Evolutionary conservation across 1,140 invertebrate genomes (phyloP), one percentile per base, ranked within the genome.

Genomic region (Proales similis): DNA sequence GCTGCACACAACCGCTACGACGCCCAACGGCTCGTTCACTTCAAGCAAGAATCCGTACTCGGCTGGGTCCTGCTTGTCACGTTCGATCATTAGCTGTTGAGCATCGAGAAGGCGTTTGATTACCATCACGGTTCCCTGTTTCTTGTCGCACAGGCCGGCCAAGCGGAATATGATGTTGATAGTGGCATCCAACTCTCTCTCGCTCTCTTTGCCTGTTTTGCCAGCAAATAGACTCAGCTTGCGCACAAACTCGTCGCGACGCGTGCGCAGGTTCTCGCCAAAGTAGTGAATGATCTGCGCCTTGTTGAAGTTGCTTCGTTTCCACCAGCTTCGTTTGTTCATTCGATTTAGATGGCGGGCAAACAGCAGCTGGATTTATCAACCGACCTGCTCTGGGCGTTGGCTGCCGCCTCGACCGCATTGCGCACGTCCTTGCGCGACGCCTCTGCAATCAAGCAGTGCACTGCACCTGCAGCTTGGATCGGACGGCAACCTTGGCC

Each of bases 211-310:
- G 20, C 67, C 24, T 7, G 46, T 63, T 33, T 67, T 36, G 2
- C 71, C 72, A 9, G 72, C 76, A 65, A 76, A 67, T 14, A 63
- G 29, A 19, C 49, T 45, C 14, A 79, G 63, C 19, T 70, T 66
- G 11, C 61, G 32, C 9, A 69, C 69, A 63, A 78, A 71, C 51
- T 78, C 72, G 3, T 74, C 61, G 0, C 67, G 53, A 7, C 76
- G 65, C 26, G 69, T 47, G 45, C 74, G 70, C 20, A 80, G 66
- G 63, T 79, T 79, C 65, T 79, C 78, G 4, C 77, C 79, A 66
- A 79, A 67, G 64, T 78, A 79, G 63, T 72, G 78, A 9, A 79
- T 65, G 43, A 80, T 78, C 70, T 80, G 78, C 0, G 76, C 74
- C n/a, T 73, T 67, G 63, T 77, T 77, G 65, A 78, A 75, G 14